A percentile compares a stretch with the other conserved stretches of the same genome.
Evolutionary conservation across 2,113 vertebrate species (phyloP).

Genomic region (Andinoacara biseriatus): DNA sequence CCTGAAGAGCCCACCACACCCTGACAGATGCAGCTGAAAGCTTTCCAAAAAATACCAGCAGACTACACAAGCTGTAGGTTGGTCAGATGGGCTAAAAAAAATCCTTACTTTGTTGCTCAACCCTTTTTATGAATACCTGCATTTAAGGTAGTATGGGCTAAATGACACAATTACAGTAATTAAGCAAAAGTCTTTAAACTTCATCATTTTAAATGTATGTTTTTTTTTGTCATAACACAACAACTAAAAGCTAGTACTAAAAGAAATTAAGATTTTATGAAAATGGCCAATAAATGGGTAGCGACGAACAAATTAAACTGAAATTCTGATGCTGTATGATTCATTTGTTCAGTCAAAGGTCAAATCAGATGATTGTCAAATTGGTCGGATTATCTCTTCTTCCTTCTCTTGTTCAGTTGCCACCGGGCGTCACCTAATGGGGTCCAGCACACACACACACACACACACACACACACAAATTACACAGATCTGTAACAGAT

Average conservation of each 20-base stretch:
- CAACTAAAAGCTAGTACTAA: background rate
- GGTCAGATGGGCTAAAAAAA: background rate
- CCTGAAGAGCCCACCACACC: background rate
- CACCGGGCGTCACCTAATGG: background rate
- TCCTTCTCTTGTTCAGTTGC: background rate
- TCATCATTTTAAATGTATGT: background rate
- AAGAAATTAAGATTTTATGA: background rate
- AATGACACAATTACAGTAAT: background rate
- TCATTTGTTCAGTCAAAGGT: background rate
- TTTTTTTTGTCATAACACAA: background rate
- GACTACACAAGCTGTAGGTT: background rate
- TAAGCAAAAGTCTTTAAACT: background rate
- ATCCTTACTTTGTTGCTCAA: background rate
- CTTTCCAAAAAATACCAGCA: background rate
- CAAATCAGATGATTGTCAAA: background rate
- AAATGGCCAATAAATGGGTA: background rate
- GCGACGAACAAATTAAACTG: background rate
- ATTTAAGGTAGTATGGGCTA: background rate
- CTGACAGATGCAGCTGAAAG: fast-evolving
- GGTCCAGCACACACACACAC: background rate
- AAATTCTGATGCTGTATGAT: background rate
- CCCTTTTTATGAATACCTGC: background rate
- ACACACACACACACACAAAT: background rate
- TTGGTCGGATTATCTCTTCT: background rate
- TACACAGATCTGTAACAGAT: background rate